Conservation (phyloP, 2,797 vertebrate genomes). For the Paratrypauchen microcephalus region DNA sequence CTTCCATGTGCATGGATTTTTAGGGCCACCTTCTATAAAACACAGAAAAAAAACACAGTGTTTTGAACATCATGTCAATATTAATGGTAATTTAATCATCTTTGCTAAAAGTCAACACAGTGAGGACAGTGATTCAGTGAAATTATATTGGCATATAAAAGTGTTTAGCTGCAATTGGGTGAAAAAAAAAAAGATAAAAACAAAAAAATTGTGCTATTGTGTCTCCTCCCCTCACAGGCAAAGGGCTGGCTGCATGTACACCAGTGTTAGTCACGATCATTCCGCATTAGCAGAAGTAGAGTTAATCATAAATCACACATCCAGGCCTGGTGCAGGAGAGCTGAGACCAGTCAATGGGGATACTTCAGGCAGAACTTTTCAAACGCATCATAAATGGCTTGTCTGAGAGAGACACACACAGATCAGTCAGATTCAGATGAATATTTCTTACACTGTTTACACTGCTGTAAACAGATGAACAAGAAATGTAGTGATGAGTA, state of each 20-base stretch:
- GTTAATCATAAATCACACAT: not conserved
- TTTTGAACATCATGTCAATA: not conserved
- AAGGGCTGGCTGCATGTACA: not conserved
- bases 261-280: not conserved
- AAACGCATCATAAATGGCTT: constrained; percentile 95
- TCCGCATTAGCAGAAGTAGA: not conserved
- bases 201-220: not conserved
- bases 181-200: not conserved
- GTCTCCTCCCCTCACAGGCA: not conserved
- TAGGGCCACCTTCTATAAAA: no score
- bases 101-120: not conserved
- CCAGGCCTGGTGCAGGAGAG: not conserved
- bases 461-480: not conserved
- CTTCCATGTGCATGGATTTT: no score
- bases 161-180: not conserved
- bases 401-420: constrained; percentile 66
- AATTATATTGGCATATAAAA: not conserved
- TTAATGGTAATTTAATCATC: no score
- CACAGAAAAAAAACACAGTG: not conserved
- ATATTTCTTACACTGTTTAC: not conserved
- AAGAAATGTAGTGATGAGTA: not conserved
- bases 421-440: not conserved
- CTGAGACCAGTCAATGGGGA: constrained; percentile 47
- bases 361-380: constrained; percentile 92
- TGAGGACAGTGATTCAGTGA: not conserved